Conservation (phyloP, 2,113 vertebrate genomes). For the Echinops telfairi region DNA sequence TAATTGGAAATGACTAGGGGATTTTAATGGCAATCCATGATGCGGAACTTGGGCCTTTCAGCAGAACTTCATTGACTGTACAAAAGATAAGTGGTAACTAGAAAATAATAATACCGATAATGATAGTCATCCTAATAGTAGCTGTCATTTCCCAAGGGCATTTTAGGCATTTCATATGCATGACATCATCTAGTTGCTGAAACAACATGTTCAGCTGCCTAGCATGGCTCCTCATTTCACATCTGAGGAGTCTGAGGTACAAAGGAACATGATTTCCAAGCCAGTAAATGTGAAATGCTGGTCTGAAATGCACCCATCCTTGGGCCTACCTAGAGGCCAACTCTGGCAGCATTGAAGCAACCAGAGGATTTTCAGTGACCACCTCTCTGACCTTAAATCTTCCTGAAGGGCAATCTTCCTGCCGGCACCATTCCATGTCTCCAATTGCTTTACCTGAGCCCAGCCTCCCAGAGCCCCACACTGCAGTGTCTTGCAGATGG, state of each 20-base stretch:
- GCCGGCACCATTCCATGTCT: too few relatives aligned
- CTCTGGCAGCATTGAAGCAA: neutral
- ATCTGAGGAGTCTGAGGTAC: neutral
- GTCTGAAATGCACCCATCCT: neutral
- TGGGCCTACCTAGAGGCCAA: too few relatives aligned
- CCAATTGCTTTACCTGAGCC: neutral
- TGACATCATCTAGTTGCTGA: too few relatives aligned
- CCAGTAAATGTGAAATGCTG: neutral
- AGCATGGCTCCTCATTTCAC: neutral
- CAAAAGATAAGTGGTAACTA: neutral
- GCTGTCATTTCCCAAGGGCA: neutral
- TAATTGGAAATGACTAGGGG: neutral
- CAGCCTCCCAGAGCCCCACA: neutral
- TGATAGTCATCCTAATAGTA: neutral
- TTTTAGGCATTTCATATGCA: neutral
- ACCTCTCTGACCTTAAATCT: neutral
- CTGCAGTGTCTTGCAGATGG: too few relatives aligned
- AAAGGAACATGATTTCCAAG: neutral
- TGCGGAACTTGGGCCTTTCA: constrained; percentile 7
- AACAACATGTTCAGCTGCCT: neutral
- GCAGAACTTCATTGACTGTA: neutral
- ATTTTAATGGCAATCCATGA: constrained; percentile 48
- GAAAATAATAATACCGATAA: neutral
- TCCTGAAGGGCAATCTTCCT: neutral
- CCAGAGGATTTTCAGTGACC: neutral